A percentile compares a stretch with the other conserved stretches of the same genome.
Conservation (phyloP, 1,140 invertebrate genomes). For the Drosophila cardini region DNA sequence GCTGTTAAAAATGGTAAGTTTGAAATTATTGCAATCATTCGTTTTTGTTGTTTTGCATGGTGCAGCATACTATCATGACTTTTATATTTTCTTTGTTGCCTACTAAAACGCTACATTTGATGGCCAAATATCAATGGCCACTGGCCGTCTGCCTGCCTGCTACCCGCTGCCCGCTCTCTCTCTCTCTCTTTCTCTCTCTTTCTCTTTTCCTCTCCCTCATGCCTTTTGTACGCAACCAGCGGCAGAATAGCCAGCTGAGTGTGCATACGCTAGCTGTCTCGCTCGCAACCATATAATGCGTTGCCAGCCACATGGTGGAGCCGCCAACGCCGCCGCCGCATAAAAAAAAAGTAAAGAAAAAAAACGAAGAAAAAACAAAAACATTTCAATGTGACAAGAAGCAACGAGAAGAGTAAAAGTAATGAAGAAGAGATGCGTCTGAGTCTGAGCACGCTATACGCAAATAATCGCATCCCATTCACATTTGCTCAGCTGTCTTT, state of each 20-base stretch:
- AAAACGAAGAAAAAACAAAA: slow-evolving; percentile 44
- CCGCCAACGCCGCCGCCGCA: not conserved
- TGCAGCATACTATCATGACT: slow-evolving; percentile 23
- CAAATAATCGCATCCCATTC: not conserved
- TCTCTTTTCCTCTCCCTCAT: not conserved
- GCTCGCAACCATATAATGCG: slow-evolving; percentile 27
- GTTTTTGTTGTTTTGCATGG: slow-evolving; percentile 6
- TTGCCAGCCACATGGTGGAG: slow-evolving; percentile 51
- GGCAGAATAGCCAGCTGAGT: slow-evolving; percentile 48
- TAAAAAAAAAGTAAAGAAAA: slow-evolving; percentile 21
- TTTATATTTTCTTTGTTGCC: slow-evolving; percentile 41
- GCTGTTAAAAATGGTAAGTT: slow-evolving; percentile 48
- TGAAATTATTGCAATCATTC: slow-evolving; percentile 18
- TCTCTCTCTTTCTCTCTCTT: not conserved
- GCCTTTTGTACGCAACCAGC: not conserved
- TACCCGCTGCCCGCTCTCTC: not conserved
- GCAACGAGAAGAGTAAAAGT: not conserved
- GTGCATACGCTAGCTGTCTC: slow-evolving; percentile 47
- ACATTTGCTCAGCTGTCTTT: slow-evolving; percentile 28
- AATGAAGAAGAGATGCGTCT: not conserved
- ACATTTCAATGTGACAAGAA: slow-evolving; percentile 34
- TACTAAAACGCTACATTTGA: slow-evolving; percentile 32
- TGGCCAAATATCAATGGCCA: slow-evolving; percentile 52
- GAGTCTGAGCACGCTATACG: slow-evolving; percentile 8
- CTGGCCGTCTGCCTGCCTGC: slow-evolving; percentile 4